Conservation (phyloP, 30 jellyfish, hydroid and myxozoan genomes). For the Morbakka virulenta region DNA sequence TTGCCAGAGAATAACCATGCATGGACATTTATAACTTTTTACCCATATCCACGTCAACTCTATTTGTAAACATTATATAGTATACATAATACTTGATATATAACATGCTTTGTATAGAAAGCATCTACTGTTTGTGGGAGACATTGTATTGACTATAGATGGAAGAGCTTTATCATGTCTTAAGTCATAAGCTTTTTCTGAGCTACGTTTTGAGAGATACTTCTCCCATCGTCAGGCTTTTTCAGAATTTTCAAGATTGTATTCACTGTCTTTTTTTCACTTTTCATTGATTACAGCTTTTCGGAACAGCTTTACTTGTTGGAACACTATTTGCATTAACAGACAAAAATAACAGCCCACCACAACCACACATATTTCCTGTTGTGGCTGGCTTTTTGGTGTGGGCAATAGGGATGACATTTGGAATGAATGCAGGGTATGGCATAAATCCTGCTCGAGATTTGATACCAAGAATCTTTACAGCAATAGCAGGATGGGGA, state of each 20-base stretch:
- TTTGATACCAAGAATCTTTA: constrained; percentile 84
- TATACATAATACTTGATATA: too few species aligned
- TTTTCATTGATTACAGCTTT: constrained; percentile 55
- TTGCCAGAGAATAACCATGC: too few species aligned
- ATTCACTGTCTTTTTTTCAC: neutral
- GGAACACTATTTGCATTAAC: constrained; percentile 86
- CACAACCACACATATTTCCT: constrained; percentile 66
- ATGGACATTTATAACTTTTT: too few species aligned
- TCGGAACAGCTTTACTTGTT: constrained; percentile 78
- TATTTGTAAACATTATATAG: too few species aligned
- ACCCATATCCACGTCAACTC: too few species aligned
- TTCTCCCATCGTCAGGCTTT: too few species aligned
- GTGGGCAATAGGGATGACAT: constrained; percentile 86
- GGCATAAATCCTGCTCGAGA: constrained; percentile 98
- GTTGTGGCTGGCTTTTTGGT: constrained; percentile 81
- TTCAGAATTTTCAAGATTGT: neutral
- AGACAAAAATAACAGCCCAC: constrained; percentile 72
- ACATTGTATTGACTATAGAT: too few species aligned
- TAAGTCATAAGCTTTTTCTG: too few species aligned
- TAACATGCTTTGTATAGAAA: neutral
- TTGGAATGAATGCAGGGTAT: constrained; percentile 91
- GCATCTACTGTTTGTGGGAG: too few species aligned
- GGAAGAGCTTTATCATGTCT: too few species aligned
- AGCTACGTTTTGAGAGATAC: too few species aligned
- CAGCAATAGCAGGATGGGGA: constrained; percentile 94